Conservation (phyloP, 1,140 invertebrate genomes). For the Drosophila baimaii region DNA sequence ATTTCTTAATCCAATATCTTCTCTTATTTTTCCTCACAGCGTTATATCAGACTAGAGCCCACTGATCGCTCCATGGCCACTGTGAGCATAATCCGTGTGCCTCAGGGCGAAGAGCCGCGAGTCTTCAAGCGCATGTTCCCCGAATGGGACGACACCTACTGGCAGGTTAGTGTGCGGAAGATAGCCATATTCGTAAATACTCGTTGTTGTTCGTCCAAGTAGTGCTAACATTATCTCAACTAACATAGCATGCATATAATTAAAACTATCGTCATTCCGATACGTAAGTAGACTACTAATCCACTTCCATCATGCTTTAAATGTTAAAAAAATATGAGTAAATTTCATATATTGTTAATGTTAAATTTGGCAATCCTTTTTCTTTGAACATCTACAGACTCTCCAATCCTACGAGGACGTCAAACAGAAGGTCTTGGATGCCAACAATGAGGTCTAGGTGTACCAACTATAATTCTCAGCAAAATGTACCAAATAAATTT, state of each 20-base stretch:
- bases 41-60: slow-evolving; percentile 87
- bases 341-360: background rate
- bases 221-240: slow-evolving; percentile 22
- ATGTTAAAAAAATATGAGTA: background rate
- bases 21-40: slow-evolving; percentile 82
- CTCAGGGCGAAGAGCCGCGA: slow-evolving; percentile 89
- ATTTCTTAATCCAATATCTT: background rate
- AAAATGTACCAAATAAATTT: slow-evolving; percentile 69
- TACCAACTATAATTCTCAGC: slow-evolving; percentile 51
- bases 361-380: background rate
- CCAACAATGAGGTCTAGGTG: slow-evolving; percentile 68
- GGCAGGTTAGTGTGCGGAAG: slow-evolving; percentile 85
- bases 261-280: slow-evolving; percentile 20
- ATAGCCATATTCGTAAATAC: background rate
- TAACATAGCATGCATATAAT: slow-evolving; percentile 26
- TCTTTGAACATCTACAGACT: slow-evolving; percentile 19
- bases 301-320: slow-evolving; percentile 10
- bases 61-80: slow-evolving; percentile 86
- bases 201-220: slow-evolving; percentile 14
- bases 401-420: slow-evolving; percentile 72
- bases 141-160: slow-evolving; percentile 88
- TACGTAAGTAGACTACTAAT: slow-evolving; percentile 53
- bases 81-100: slow-evolving; percentile 87
- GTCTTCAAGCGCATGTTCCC: slow-evolving; percentile 89
- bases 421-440: slow-evolving; percentile 60